phyloP scores from a whole-genome alignment of 1,140 invertebrate genomes.

The Bombus impatiens region DNA sequence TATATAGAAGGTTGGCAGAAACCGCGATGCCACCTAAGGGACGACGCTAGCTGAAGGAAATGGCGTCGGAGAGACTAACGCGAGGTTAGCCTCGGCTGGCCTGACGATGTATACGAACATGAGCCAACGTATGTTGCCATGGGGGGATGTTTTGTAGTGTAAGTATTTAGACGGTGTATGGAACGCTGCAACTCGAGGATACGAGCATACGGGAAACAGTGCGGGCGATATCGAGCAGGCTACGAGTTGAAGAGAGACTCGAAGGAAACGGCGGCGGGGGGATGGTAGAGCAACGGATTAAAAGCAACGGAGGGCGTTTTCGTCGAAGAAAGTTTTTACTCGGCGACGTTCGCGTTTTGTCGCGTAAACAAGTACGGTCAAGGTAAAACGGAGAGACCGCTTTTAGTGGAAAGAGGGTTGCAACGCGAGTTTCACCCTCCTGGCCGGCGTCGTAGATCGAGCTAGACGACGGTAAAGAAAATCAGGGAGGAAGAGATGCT shows the following conservation, averaged over 20 bases:
- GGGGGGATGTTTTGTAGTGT: not conserved
- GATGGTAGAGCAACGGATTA: not conserved
- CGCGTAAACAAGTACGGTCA: slow-evolving; percentile 48
- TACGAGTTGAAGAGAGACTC: not conserved
- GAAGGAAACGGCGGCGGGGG: too few species aligned
- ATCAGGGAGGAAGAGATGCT: slow-evolving; percentile 35
- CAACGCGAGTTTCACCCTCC: slow-evolving; percentile 7
- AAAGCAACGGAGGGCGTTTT: not conserved
- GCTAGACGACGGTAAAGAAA: slow-evolving; percentile 56
- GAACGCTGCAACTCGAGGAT: not conserved
- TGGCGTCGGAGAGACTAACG: slow-evolving; percentile 29
- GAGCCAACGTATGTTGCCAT: not conserved
- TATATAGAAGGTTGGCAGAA: slow-evolving; percentile 27
- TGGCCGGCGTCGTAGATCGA: slow-evolving; percentile 33
- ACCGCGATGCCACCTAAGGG: slow-evolving; percentile 51
- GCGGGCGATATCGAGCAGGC: not conserved
- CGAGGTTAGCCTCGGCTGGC: not conserved
- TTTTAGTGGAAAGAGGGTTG: slow-evolving; percentile 26
- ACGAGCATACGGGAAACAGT: not conserved
- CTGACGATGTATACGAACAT: not conserved
- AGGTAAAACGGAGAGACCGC: slow-evolving; percentile 22
- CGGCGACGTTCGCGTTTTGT: slow-evolving; percentile 35
- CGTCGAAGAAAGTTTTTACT: not conserved
- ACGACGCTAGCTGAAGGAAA: slow-evolving; percentile 54
- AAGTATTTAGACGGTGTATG: slow-evolving; percentile 4